Evolutionary conservation across 2,888 invertebrate genomes (phyloP).

Genomic region (Sisyra nigra): DNA sequence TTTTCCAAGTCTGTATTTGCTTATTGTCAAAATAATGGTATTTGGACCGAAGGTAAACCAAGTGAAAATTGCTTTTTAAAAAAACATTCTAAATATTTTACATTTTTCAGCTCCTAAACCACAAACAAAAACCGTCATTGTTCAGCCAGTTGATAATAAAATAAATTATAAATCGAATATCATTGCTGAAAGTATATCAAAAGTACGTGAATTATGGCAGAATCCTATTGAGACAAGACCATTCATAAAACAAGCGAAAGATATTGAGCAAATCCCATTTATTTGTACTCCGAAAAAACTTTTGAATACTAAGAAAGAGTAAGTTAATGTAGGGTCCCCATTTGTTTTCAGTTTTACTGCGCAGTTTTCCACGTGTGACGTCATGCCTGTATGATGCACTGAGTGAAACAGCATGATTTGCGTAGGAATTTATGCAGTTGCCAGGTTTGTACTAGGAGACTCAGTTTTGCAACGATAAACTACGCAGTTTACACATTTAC

Average conservation of each 20-base stretch:
- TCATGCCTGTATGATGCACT: too few species aligned
- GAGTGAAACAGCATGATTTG: too few species aligned
- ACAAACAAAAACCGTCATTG: constrained; percentile 25
- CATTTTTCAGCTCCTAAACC: constrained; percentile 3
- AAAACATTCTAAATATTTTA: neutral
- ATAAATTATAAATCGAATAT: constrained; percentile 28
- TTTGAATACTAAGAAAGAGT: neutral
- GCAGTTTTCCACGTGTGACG: too few species aligned
- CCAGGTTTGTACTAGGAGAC: too few species aligned
- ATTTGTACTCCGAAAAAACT: constrained; percentile 37
- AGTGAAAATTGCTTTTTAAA: neutral
- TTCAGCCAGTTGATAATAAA: constrained; percentile 21
- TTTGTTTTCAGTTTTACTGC: neutral
- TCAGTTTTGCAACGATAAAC: too few species aligned
- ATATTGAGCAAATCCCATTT: constrained; percentile 41
- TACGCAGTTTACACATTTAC: too few species aligned
- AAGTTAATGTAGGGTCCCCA: neutral
- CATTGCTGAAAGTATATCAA: constrained; percentile 29
- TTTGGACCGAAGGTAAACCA: constrained; percentile 1
- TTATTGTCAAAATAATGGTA: neutral
- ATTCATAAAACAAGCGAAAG: constrained; percentile 21
- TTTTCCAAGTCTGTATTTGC: neutral
- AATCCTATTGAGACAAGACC: constrained; percentile 23
- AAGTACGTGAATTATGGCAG: constrained; percentile 32
- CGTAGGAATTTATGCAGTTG: too few species aligned